Base-by-base conservation (phyloP, 2,888 invertebrate species). In the Priapulus caudatus region DNA sequence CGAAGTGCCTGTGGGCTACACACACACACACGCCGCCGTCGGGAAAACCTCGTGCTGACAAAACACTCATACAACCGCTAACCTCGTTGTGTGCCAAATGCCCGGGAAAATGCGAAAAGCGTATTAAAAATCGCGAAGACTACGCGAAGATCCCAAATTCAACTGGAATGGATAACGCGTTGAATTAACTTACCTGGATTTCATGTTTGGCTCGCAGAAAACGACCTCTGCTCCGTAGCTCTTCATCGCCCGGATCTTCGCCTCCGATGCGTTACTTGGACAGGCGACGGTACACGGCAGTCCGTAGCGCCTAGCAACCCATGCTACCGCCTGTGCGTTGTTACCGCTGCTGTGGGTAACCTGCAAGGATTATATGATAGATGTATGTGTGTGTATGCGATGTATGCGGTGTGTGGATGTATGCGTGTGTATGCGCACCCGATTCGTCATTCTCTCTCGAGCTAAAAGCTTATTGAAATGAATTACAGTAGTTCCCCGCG, bases 281-380 rank as follows among this genome's bases (percentile, higher is more conserved):
- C 72, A 71, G n/a, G 74, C 72, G 2, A 75, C 72, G 23, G 65
- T 63, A 57, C 73, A 72, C 1, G 70, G 65, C 2, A 74, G 44
- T 3, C 65, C 65, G 16, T 60, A 59, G 47, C 59, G 54, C 22
- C 56, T 57, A 1, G 72, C 64, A 2, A 70, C 70, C 66, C 67
- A 67, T 4, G 74, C 73, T 21, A 74, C 58, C 1, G 71, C 75
- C 58, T 72, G 72, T 1, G 74, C 75, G 63, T 75, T 74, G 58
- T 75, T 75, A 19, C 75, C 75, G 56, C 72, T 73, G 54, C 73
- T 74, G 59, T 74, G 73, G 1, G 74, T 74, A 2, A 73, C 67
- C 66, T 67, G 51, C 50, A 18, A n/a, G 18, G 50, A 15, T 18
- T 10, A n/a, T n/a, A n/a, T n/a, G n/a, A n/a, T n/a, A n/a, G n/a